Conservation (phyloP, 2,797 vertebrate genomes). For the Iguana delicatissima region DNA sequence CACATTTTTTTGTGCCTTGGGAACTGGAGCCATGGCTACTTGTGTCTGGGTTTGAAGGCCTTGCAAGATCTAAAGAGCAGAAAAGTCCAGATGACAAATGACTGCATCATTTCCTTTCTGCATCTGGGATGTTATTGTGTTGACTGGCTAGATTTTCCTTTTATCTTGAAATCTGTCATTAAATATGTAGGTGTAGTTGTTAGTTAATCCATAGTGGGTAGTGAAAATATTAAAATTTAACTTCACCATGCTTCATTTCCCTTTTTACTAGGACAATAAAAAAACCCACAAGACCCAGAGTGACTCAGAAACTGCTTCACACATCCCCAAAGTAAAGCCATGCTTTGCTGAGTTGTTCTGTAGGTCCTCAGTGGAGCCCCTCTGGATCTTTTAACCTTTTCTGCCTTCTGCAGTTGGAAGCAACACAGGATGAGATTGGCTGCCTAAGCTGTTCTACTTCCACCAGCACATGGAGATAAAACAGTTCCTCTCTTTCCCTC, state of each 20-base stretch:
- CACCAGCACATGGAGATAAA: background rate
- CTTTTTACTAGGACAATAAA: conserved; percentile 40
- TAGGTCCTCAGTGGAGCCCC: conserved; percentile 1
- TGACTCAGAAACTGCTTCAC: conserved; percentile 19
- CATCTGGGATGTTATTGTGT: background rate
- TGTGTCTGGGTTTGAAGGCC: too few relatives aligned
- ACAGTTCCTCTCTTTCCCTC: background rate
- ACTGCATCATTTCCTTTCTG: background rate
- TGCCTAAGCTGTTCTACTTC: background rate
- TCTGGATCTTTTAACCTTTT: background rate
- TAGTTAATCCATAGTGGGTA: conserved; percentile 39
- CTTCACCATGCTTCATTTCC: conserved; percentile 39
- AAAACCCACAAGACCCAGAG: conserved; percentile 18
- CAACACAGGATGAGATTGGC: background rate
- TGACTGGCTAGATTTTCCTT: conserved; percentile 33
- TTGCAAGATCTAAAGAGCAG: background rate
- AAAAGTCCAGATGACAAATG: conserved; percentile 3
- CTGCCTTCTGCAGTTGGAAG: background rate
- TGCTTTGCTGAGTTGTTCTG: conserved; percentile 15
- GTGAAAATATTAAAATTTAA: conserved; percentile 48
- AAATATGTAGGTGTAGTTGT: conserved; percentile 41
- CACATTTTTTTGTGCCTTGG: background rate
- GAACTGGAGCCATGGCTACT: background rate
- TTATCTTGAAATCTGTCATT: conserved; percentile 40
- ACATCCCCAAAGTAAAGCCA: background rate